Evolutionary conservation across 64 coral and sea anemone genomes (phyloP).

Genomic region (Catalaphyllia jardinei): DNA sequence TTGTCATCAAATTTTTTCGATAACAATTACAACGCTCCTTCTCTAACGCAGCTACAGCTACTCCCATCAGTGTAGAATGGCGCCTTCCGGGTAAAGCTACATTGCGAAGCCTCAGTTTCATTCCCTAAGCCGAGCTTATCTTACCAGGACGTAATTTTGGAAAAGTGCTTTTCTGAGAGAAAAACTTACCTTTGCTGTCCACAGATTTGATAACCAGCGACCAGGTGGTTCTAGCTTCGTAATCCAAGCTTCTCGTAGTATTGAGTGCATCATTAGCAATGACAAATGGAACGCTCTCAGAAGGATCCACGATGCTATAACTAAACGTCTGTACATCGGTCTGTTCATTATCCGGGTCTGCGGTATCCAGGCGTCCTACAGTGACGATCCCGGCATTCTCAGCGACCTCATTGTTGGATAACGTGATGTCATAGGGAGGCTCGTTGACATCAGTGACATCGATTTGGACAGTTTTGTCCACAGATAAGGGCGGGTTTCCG

Average conservation of each 20-base stretch:
- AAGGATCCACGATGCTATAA: constrained; percentile 46
- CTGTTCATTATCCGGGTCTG: constrained; percentile 83
- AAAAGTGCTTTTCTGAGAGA: neutral
- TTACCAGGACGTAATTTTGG: neutral
- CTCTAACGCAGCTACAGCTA: no score
- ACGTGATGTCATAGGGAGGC: constrained; percentile 39
- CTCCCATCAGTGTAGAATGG: no score
- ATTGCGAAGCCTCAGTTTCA: neutral
- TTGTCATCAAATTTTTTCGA: no score
- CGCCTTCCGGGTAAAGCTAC: no score
- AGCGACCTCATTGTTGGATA: constrained; percentile 50
- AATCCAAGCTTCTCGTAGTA: constrained; percentile 80
- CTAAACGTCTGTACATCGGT: constrained; percentile 69
- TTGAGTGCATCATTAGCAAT: constrained; percentile 62
- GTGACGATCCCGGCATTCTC: constrained; percentile 64
- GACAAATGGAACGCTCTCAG: constrained; percentile 48
- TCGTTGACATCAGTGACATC: constrained; percentile 56
- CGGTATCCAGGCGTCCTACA: constrained; percentile 51
- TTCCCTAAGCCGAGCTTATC: neutral
- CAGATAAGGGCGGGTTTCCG: constrained; percentile 32
- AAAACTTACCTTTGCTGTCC: constrained; percentile 72
- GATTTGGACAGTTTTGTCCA: constrained; percentile 40
- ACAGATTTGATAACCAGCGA: constrained; percentile 54
- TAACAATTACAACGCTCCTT: no score
- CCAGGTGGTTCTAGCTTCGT: constrained; percentile 60